Conservation (phyloP, 2,888 invertebrate genomes). For the Cantharis rustica region DNA sequence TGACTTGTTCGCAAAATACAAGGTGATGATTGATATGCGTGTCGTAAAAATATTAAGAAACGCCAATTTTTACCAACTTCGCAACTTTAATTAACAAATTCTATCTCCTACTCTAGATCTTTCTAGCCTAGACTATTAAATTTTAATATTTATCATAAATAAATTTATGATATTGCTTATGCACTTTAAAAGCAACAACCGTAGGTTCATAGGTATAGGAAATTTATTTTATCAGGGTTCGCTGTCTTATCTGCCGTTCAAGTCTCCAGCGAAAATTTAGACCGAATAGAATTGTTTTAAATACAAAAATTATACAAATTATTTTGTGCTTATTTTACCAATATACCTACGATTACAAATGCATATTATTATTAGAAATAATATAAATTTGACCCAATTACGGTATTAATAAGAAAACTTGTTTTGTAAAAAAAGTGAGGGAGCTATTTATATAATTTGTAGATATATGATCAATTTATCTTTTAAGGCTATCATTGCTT, state of each 20-base stretch:
- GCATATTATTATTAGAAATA: background rate
- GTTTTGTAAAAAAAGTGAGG: background rate
- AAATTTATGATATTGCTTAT: too few species aligned
- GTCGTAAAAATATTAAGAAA: slow-evolving; percentile 14
- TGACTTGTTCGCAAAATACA: background rate
- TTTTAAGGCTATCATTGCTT: background rate
- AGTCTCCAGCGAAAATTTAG: too few species aligned
- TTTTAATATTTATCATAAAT: too few species aligned
- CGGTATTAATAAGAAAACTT: background rate
- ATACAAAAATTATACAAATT: too few species aligned
- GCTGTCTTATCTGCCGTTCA: too few species aligned
- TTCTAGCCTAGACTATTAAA: too few species aligned
- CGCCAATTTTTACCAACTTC: background rate
- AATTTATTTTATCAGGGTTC: too few species aligned
- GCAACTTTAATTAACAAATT: background rate
- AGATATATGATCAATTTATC: background rate
- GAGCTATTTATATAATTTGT: background rate
- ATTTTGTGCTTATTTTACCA: too few species aligned
- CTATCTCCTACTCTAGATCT: background rate
- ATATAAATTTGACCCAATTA: background rate
- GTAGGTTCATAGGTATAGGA: too few species aligned
- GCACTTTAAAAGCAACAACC: too few species aligned
- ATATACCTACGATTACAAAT: background rate
- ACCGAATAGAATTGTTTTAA: too few species aligned
- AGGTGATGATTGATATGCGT: slow-evolving; percentile 9